These are phyloP conservation scores for Miniopterus natalensis DNA, from an alignment of 2,113 vertebrate species.

Conservation along the genomic window DNA sequence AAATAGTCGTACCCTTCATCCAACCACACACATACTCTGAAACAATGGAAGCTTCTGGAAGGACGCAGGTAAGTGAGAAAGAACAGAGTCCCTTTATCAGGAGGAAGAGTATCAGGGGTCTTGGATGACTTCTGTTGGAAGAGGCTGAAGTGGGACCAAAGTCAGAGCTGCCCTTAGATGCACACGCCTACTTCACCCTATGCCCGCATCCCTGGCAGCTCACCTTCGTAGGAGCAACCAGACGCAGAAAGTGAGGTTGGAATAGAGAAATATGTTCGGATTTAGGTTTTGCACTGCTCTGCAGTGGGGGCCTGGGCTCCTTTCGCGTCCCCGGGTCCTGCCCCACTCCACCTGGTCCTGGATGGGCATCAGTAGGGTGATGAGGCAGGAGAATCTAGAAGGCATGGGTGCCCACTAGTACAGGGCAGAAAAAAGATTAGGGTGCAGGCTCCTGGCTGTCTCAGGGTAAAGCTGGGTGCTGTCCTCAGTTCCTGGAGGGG, in stretches of 20 bases:
- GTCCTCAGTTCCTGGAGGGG: neutral
- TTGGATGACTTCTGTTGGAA: neutral
- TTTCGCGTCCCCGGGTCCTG: neutral
- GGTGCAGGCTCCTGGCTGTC: neutral
- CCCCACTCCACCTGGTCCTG: neutral
- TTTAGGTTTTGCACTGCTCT: neutral
- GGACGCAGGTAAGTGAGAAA: neutral
- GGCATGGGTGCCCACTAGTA: neutral
- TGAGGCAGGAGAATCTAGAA: neutral
- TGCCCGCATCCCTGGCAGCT: neutral
- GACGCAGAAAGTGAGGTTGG: neutral
- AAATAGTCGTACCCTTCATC: neutral
- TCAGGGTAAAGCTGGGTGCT: neutral
- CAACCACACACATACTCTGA: neutral
- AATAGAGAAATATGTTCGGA: neutral
- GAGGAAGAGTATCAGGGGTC: neutral
- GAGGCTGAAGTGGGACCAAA: neutral
- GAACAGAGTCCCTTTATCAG: neutral
- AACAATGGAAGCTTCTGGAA: neutral
- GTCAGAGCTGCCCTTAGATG: neutral
- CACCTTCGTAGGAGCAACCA: neutral
- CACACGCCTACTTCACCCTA: neutral
- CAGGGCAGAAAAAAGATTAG: neutral
- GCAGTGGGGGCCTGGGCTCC: neutral
- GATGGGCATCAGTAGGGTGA: neutral